A percentile compares a stretch with the other conserved stretches of the same genome.
These are phyloP conservation scores for Sebastes minor DNA, from an alignment of 2,797 vertebrate species.

Conservation along the genomic window DNA sequence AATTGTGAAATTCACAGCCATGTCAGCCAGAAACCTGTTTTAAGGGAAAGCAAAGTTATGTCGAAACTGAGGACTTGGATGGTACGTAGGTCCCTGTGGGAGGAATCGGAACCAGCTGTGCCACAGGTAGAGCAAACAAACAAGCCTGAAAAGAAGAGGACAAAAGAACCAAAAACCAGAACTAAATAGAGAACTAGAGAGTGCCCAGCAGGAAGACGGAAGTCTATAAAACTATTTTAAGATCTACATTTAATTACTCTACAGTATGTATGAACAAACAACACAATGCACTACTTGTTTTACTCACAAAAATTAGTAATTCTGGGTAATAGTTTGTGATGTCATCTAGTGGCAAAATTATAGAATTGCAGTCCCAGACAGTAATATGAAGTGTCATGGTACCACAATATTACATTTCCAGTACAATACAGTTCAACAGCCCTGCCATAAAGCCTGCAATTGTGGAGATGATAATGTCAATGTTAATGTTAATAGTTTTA, in stretches of 20 bases:
- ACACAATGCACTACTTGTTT: conserved; percentile 14
- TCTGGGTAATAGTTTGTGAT: neutral
- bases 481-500: neutral
- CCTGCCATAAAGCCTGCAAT: neutral
- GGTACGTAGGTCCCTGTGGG: neutral
- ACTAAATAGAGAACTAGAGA: neutral
- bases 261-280: neutral
- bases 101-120: conserved; percentile 45
- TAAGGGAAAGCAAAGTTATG: neutral
- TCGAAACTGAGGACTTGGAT: conserved; percentile 1
- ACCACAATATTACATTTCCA: neutral
- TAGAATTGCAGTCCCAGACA: neutral
- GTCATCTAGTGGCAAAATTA: conserved; percentile 37
- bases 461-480: neutral
- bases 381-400: neutral
- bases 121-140: neutral
- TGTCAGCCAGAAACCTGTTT: conserved; percentile 19
- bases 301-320: neutral
- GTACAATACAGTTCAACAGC: neutral
- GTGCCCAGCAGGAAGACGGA: neutral
- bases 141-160: neutral
- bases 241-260: neutral
- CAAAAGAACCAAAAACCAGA: neutral
- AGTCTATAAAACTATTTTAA: neutral
- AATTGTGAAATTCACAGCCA: conserved; percentile 40